These are phyloP conservation scores for Martes flavigula DNA, from an alignment of 2,797 vertebrate genomes.

Conservation along the genomic window DNA sequence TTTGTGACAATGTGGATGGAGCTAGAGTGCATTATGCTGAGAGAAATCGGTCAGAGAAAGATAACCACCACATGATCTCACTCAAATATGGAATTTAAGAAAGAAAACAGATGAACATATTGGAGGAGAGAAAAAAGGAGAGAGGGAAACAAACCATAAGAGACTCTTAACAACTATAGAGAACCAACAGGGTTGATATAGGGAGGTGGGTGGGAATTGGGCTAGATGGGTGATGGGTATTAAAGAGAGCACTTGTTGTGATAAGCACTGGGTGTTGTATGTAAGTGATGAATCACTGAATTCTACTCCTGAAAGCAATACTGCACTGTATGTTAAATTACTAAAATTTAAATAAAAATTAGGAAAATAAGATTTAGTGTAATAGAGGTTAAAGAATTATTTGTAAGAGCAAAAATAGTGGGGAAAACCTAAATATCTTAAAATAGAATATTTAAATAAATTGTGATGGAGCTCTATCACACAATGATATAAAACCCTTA, in stretches of 20 bases:
- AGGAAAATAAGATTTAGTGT: neutral
- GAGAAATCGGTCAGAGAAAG: neutral
- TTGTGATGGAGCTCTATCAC: neutral
- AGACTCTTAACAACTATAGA: neutral
- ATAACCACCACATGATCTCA: neutral
- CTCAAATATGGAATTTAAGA: neutral
- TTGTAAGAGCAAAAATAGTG: neutral
- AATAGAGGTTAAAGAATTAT: slow-evolving; percentile 1
- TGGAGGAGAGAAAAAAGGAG: neutral
- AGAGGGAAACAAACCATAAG: neutral
- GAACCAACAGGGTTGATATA: neutral
- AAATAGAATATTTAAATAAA: neutral
- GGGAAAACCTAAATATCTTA: slow-evolving; percentile 22
- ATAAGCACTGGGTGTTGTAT: no score
- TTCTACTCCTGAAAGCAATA: neutral
- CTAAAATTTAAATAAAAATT: neutral
- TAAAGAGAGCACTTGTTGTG: neutral
- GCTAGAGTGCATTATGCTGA: neutral
- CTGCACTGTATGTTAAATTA: neutral
- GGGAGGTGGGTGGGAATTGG: neutral
- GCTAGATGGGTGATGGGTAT: neutral
- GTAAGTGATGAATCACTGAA: neutral
- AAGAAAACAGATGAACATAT: neutral
- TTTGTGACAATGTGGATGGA: neutral
- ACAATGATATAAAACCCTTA: neutral